Conservation (phyloP, 2,888 invertebrate genomes). For the Eristalinus aeneus region DNA sequence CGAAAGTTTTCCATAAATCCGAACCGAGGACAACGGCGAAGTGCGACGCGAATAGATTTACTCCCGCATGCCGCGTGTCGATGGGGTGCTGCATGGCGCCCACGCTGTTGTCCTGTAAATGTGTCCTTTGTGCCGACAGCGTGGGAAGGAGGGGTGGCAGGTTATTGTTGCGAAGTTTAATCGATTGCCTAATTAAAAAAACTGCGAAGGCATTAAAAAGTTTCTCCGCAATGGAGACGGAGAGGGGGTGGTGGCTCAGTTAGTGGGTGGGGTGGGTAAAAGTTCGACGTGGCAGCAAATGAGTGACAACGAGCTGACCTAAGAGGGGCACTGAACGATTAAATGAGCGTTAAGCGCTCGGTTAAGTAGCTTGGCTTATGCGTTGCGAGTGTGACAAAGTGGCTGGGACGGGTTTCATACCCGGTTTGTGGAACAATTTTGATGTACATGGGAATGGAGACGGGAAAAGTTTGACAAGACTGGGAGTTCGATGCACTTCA, state of each 20-base stretch:
- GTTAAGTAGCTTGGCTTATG: neutral
- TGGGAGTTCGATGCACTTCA: no score
- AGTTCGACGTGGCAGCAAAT: neutral
- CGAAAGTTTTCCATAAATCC: constrained; percentile 59
- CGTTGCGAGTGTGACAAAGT: neutral
- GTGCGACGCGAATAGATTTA: neutral
- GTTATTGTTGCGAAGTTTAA: constrained; percentile 25
- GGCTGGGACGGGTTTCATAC: neutral
- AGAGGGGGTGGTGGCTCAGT: neutral
- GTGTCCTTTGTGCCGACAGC: neutral
- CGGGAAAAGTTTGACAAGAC: neutral
- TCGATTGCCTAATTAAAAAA: constrained; percentile 56
- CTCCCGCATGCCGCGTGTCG: neutral
- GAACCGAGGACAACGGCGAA: neutral
- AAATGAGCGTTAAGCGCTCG: neutral
- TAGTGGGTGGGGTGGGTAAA: neutral
- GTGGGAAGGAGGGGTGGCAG: neutral
- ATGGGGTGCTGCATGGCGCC: neutral
- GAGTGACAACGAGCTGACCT: neutral
- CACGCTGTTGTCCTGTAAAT: neutral
- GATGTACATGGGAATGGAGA: neutral
- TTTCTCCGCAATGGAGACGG: constrained; percentile 12
- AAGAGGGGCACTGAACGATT: neutral
- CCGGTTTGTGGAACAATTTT: neutral
- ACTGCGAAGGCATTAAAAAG: constrained; percentile 50